Base-by-base conservation (phyloP, 1,140 invertebrate species). In the Zaprionus camerounensis region DNA sequence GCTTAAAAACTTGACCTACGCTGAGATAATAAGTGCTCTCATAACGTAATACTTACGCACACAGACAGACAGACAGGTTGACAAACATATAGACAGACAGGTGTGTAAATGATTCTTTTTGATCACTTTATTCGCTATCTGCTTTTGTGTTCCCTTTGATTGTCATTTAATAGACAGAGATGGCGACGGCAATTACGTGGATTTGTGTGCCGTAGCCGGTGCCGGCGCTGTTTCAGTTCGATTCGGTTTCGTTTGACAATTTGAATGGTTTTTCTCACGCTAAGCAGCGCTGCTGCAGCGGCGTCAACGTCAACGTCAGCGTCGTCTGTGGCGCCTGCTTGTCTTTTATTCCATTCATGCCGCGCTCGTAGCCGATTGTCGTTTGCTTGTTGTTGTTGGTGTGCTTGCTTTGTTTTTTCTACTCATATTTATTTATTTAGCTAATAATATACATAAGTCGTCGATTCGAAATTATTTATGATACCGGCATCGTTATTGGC, bases 381-480 rank as follows among this genome's bases (percentile, higher is more conserved):
- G 80, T 71, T 76, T 78, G 78, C 44, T 78, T 82, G 77, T 76
- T 55, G 55, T 83, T 76, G 68, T 64, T 22, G 76, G n/a, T 26
- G 64, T 69, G 51, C 63, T 58, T 81, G 53, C 81, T 49, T 56
- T 76, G 46, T 71, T 67, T 71, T 66, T 61, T 61, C 68, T 72
- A 76, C 78, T 71, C 81, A 81, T 83, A 75, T 82, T 76, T 90
- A 88, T 88, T 88, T 88, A 84, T 88, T 88, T 84, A 84, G 85
- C 84, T 90, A 88, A 88, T 90, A 88, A 88, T 90, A 88, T 81
- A 88, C 84, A 46, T 46, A 46, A 46, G 41, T 46, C 41, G 85
- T 88, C 81, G 75, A 90, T 84, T 88, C 78, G 85, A 88, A 90
- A 88, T 88, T 88, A 90, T 88, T 88, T 88, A 88, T 88, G 81